Conservation (phyloP, 2,888 invertebrate genomes). For the Sinopyrophorus schimmeli region DNA sequence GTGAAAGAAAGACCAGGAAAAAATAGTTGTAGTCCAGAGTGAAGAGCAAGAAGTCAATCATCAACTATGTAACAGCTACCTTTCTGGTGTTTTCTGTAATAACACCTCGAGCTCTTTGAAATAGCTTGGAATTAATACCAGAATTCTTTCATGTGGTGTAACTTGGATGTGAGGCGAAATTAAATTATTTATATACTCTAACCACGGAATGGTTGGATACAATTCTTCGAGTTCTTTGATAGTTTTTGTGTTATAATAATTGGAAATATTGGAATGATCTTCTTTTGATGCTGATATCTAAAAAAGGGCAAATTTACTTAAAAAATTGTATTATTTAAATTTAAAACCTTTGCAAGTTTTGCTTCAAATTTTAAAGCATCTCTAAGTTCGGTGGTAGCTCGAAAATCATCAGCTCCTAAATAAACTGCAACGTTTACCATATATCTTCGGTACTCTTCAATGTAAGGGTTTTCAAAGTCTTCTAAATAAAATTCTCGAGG, state of each 20-base stretch:
- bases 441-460: conserved; percentile 38
- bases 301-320: conserved; percentile 1
- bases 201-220: conserved; percentile 55
- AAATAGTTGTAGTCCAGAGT: too few species aligned
- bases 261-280: conserved; percentile 26
- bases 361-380: conserved; percentile 40
- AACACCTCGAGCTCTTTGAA: conserved; percentile 48
- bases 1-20: too few species aligned
- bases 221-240: conserved; percentile 54
- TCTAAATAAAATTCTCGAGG: conserved; percentile 33
- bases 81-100: conserved; percentile 33
- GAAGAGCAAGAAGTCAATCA: too few species aligned
- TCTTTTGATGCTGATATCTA: conserved; percentile 39
- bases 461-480: conserved; percentile 29
- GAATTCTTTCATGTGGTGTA: conserved; percentile 52
- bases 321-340: background rate
- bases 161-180: conserved; percentile 47
- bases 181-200: conserved; percentile 55
- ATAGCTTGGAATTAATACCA: conserved; percentile 58
- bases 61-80: conserved; percentile 26
- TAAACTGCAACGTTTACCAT: conserved; percentile 40
- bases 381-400: conserved; percentile 37
- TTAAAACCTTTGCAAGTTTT: conserved; percentile 33
- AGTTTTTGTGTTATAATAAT: conserved; percentile 58
- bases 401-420: conserved; percentile 40